These are phyloP conservation scores for Dastarcus helophoroides DNA, from an alignment of 2,888 invertebrate genomes.

Conservation along the genomic window DNA sequence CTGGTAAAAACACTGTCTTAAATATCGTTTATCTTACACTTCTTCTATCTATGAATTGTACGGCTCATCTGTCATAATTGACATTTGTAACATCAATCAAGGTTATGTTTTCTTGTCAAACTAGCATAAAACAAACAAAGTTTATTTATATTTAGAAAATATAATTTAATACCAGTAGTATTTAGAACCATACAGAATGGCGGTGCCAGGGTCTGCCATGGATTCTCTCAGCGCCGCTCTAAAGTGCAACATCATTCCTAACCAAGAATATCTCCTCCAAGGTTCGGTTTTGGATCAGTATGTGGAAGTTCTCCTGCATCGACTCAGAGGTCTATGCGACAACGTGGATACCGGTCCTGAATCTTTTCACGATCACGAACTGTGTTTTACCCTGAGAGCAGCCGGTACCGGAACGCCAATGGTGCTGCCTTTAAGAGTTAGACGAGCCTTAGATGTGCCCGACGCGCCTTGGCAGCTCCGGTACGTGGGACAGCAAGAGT, in stretches of 20 bases:
- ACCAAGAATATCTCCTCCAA: conserved; percentile 87
- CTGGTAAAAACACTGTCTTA: no score
- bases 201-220: conserved; percentile 50
- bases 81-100: no score
- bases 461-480: conserved; percentile 83
- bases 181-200: no score
- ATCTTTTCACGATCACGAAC: conserved; percentile 87
- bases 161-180: no score
- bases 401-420: conserved; percentile 45
- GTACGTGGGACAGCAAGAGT: conserved; percentile 84
- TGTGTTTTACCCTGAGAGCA: conserved; percentile 71
- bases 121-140: no score
- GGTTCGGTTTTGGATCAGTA: conserved; percentile 88
- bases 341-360: conserved; percentile 85
- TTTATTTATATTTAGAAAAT: no score
- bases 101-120: no score
- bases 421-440: conserved; percentile 60
- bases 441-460: conserved; percentile 70
- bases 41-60: no score
- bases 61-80: no score
- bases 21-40: no score
- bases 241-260: conserved; percentile 78
- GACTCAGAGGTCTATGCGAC: conserved; percentile 84
- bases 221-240: conserved; percentile 69
- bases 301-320: conserved; percentile 80